Percentiles rank a stretch among this genome's conserved stretches.
Conservation (phyloP, 1,140 invertebrate species). For the Nixonia krombeini region DNA sequence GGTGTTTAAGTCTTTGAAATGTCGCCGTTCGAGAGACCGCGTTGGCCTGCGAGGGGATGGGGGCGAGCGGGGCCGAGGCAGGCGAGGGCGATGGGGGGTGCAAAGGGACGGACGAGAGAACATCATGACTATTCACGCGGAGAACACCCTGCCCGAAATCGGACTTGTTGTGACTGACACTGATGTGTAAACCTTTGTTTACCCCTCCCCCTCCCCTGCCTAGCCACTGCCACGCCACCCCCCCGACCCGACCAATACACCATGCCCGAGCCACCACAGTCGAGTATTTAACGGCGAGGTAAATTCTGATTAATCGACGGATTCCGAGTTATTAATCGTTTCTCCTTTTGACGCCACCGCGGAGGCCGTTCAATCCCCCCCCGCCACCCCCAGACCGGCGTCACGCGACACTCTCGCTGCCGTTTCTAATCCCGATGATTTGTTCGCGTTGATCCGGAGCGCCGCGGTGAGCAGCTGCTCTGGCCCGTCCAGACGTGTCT, state of each 20-base stretch:
- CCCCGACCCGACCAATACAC: constrained; percentile 11
- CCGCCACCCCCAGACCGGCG: too few species aligned
- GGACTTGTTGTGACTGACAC: constrained; percentile 73
- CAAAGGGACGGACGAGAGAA: constrained; percentile 25
- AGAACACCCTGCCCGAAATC: constrained; percentile 63
- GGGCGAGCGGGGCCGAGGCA: constrained; percentile 22
- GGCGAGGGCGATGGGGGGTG: constrained; percentile 31
- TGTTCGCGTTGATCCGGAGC: constrained; percentile 66
- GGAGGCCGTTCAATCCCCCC: constrained; percentile 43
- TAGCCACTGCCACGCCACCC: not conserved
- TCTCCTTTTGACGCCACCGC: constrained; percentile 70
- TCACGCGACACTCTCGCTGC: constrained; percentile 29
- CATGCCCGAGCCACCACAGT: constrained; percentile 1
- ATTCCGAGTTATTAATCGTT: constrained; percentile 68
- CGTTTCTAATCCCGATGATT: constrained; percentile 68
- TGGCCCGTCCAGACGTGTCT: not conserved
- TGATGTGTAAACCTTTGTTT: constrained; percentile 73
- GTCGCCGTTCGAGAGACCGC: constrained; percentile 59
- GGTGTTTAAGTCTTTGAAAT: constrained; percentile 70
- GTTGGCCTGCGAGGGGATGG: constrained; percentile 25
- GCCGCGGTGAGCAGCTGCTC: constrained; percentile 6
- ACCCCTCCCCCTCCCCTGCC: constrained; percentile 14
- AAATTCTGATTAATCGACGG: constrained; percentile 61
- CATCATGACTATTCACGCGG: constrained; percentile 68
- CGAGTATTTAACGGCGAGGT: constrained; percentile 61